Evolutionary conservation across 2,113 vertebrate species (phyloP).

Genomic region (Cebus imitator): DNA sequence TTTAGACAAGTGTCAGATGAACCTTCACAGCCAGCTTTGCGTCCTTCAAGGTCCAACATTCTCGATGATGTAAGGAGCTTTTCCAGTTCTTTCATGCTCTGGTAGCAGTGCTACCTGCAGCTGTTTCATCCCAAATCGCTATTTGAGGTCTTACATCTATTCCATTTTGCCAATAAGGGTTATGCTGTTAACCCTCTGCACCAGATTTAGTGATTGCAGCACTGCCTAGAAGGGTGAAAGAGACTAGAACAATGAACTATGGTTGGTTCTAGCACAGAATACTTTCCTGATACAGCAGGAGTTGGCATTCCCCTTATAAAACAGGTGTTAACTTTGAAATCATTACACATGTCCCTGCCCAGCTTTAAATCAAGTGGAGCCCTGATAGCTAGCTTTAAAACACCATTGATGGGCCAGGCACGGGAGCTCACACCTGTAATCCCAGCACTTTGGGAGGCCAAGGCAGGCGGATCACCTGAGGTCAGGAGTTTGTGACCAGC

Average conservation of each 20-base stretch:
- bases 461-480: neutral
- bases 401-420: neutral
- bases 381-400: neutral
- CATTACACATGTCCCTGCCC: neutral
- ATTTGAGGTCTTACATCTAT: neutral
- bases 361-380: conserved; percentile 8
- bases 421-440: neutral
- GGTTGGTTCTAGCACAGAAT: neutral
- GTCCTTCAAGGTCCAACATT: neutral
- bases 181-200: neutral
- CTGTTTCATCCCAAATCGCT: neutral
- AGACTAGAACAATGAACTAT: neutral
- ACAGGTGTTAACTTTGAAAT: neutral
- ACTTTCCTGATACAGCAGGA: neutral
- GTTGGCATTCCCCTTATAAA: neutral
- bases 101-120: neutral
- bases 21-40: neutral
- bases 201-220: neutral
- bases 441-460: neutral
- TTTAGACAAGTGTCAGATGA: neutral
- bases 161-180: neutral
- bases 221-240: neutral
- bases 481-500: neutral
- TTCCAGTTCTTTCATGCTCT: neutral
- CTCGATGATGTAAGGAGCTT: neutral